Conservation (phyloP, 2,797 vertebrate species). For the Schizopygopsis malacanthus region DNA sequence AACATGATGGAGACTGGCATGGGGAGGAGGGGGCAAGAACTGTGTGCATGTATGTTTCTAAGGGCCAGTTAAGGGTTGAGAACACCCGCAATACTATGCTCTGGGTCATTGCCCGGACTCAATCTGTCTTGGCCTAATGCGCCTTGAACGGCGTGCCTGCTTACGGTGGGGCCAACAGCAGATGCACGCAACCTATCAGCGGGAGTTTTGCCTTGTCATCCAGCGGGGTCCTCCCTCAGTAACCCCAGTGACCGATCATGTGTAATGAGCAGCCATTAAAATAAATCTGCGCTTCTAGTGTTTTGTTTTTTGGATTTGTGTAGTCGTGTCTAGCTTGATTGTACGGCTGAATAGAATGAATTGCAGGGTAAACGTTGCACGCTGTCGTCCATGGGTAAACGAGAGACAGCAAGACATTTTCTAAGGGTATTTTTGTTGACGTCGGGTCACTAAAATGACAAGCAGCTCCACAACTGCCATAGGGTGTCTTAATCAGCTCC, state of each 20-base stretch:
- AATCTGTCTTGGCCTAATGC: constrained; percentile 53
- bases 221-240: not conserved
- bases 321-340: constrained; percentile 15
- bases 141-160: constrained; percentile 24
- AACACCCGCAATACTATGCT: constrained; percentile 53
- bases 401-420: not conserved
- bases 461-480: constrained; percentile 2
- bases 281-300: not conserved
- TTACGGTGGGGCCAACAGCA: constrained; percentile 21
- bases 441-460: constrained; percentile 22
- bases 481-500: constrained; percentile 13
- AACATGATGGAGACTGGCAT: not conserved
- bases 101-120: constrained; percentile 55
- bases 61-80: constrained; percentile 55
- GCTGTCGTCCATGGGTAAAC: not conserved
- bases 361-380: constrained; percentile 17
- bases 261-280: constrained; percentile 49
- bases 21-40: constrained; percentile 32
- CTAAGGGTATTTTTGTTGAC: constrained; percentile 5
- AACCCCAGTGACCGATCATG: constrained; percentile 7
- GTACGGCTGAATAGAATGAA: not conserved
- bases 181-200: constrained; percentile 41
- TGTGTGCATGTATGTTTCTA: constrained; percentile 46
- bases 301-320: not conserved
- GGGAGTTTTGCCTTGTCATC: constrained; percentile 43